Evolutionary conservation across 2,888 invertebrate genomes (phyloP).

Genomic region (Arrhopalites spinosus): DNA sequence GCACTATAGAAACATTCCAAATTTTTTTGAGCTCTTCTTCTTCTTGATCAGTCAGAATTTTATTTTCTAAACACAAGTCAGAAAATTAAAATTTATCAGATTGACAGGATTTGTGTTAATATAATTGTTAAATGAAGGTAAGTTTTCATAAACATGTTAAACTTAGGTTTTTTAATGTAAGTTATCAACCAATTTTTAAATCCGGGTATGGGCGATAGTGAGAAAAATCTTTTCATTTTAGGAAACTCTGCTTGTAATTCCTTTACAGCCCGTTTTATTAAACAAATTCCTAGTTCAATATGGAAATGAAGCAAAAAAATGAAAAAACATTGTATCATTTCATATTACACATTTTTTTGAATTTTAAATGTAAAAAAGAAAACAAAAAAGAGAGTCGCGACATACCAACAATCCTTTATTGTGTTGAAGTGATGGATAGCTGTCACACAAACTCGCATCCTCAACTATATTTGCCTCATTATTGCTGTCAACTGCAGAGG

Average conservation of each 20-base stretch:
- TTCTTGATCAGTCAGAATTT: conserved; percentile 1
- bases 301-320: too few relatives aligned
- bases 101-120: too few relatives aligned
- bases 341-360: too few relatives aligned
- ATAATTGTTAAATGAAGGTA: too few relatives aligned
- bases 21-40: conserved; percentile 9
- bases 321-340: too few relatives aligned
- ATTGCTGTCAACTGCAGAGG: conserved; percentile 44
- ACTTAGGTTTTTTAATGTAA: conserved; percentile 61
- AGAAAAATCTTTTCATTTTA: conserved; percentile 66
- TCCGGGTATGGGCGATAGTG: conserved; percentile 72
- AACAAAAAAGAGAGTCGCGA: conserved; percentile 12
- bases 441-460: conserved; percentile 64
- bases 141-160: too few relatives aligned
- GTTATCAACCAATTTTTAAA: conserved; percentile 68
- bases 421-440: conserved; percentile 75
- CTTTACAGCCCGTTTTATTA: conserved; percentile 70
- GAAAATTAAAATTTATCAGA: not conserved
- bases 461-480: conserved; percentile 60
- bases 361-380: conserved; percentile 2
- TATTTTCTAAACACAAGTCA: not conserved
- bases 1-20: not conserved
- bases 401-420: conserved; percentile 66
- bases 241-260: conserved; percentile 69
- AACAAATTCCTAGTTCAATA: conserved; percentile 72